Conservation (phyloP, 2,888 invertebrate genomes). For the Thera britannica region DNA sequence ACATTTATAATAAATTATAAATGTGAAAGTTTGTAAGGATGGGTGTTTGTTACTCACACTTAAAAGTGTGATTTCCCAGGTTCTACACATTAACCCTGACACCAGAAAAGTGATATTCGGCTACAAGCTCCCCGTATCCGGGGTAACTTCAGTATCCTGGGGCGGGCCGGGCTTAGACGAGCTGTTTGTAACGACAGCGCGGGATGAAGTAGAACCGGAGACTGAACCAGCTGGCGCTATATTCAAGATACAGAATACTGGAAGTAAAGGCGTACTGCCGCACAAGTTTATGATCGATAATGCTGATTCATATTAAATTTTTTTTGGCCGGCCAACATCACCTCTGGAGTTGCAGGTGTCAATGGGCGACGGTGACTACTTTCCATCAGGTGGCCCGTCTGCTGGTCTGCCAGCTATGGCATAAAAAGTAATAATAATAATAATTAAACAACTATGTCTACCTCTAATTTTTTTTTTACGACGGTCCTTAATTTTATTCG, state of each 20-base stretch:
- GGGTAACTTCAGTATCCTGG: constrained; percentile 87
- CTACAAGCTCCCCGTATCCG: constrained; percentile 83
- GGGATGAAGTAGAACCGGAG: constrained; percentile 40
- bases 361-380: no score
- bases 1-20: no score
- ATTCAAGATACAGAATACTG: constrained; percentile 67
- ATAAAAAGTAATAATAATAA: no score
- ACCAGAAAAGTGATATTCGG: constrained; percentile 70
- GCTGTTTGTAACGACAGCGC: constrained; percentile 86
- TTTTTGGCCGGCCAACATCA: background rate
- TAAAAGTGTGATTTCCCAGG: constrained; percentile 2
- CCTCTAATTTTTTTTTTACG: no score
- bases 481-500: no score
- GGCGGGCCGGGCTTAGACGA: constrained; percentile 87
- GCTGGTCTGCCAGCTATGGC: no score
- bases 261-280: constrained; percentile 57
- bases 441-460: no score
- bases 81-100: constrained; percentile 77
- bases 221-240: constrained; percentile 67
- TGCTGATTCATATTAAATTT: constrained; percentile 61
- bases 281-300: constrained; percentile 59
- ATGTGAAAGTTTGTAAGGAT: no score
- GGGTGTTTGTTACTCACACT: no score
- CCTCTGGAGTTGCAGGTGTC: no score
- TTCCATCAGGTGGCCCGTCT: no score